Percentiles rank a stretch among this genome's conserved stretches.
Conservation (phyloP, 2,888 invertebrate species). For the Chymomyza amoena region DNA sequence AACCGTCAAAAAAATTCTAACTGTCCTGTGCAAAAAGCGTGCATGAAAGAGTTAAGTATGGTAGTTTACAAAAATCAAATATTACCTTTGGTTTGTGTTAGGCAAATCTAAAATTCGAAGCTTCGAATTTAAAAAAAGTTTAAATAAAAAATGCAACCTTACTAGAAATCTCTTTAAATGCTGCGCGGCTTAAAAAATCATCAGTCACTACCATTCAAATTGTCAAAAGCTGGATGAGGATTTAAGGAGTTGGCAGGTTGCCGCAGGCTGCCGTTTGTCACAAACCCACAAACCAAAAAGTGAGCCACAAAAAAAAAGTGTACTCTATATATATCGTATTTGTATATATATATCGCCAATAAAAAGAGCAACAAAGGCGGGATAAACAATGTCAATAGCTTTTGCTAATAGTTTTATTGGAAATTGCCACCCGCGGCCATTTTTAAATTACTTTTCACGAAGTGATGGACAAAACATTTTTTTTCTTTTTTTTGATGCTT, state of each 20-base stretch:
- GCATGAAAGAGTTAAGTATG: no score
- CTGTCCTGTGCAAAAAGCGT: no score
- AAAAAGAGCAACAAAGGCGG: background rate
- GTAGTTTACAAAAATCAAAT: no score
- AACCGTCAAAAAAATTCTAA: no score
- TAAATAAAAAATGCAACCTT: no score
- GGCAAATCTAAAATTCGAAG: no score
- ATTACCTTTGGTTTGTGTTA: no score
- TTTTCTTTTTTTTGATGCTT: background rate
- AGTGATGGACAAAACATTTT: background rate
- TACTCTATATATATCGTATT: no score
- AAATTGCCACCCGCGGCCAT: conserved; percentile 36
- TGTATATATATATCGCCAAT: background rate
- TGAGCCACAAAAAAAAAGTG: background rate
- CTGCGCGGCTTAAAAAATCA: no score
- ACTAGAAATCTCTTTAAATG: no score
- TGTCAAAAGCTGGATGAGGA: background rate
- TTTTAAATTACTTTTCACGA: conserved; percentile 30
- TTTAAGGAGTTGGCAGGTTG: background rate
- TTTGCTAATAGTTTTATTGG: conserved; percentile 15
- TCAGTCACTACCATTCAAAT: no score
- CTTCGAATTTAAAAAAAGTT: no score
- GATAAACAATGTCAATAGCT: background rate
- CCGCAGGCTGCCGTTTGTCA: background rate
- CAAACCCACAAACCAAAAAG: background rate